phyloP scores from a whole-genome alignment of 2,797 vertebrate species.

The Falco berigora region DNA sequence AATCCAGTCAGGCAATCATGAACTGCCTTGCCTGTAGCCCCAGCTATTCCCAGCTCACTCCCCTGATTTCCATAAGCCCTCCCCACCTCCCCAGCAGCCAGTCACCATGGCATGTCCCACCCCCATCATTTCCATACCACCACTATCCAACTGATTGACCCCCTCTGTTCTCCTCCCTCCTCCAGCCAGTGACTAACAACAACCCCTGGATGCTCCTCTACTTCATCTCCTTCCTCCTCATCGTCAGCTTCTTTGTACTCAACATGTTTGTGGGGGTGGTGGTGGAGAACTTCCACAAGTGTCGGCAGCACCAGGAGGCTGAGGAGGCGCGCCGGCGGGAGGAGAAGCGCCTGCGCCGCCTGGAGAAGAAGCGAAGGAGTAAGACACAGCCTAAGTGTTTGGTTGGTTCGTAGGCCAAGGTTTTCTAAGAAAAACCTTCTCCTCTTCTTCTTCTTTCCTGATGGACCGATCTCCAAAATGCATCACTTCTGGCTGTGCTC shows the following conservation, averaged over 20 bases:
- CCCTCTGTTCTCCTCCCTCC: neutral
- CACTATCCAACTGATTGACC: neutral
- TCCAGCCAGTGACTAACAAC: slow-evolving; percentile 79
- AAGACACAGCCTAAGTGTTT: slow-evolving; percentile 75
- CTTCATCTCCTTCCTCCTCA: slow-evolving; percentile 91
- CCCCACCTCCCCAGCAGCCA: neutral
- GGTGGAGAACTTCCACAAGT: slow-evolving; percentile 92
- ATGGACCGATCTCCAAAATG: neutral
- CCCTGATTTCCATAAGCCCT: neutral
- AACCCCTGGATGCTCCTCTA: slow-evolving; percentile 91
- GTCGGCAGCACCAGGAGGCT: slow-evolving; percentile 82
- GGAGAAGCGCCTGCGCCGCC: slow-evolving; percentile 84
- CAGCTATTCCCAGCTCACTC: neutral
- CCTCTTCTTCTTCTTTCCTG: slow-evolving; percentile 33
- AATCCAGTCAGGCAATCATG: neutral
- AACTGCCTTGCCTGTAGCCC: neutral
- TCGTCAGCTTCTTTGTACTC: slow-evolving; percentile 90
- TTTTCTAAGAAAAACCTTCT: slow-evolving; percentile 55
- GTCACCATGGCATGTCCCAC: neutral
- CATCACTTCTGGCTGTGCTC: neutral
- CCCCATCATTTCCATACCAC: neutral
- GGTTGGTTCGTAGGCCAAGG: slow-evolving; percentile 63
- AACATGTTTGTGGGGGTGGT: slow-evolving; percentile 92
- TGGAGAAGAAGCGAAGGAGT: slow-evolving; percentile 96
- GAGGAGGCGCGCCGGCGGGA: slow-evolving; percentile 80